Percentiles rank a stretch among this genome's conserved stretches.
Conservation (phyloP, 2,797 vertebrate species). For the Coregonus ussuriensis region DNA sequence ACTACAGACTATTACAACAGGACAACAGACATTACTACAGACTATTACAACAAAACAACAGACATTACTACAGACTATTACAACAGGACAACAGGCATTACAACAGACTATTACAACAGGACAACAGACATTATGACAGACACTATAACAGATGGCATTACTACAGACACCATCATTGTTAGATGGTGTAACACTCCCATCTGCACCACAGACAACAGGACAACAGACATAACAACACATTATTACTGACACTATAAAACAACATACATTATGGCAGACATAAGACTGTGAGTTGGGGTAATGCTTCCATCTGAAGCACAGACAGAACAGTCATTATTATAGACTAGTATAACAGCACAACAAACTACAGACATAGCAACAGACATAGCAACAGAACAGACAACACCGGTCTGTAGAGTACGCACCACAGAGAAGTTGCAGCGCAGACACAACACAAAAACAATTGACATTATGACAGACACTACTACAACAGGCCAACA, state of each 20-base stretch:
- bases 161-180: neutral
- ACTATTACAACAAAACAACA: neutral
- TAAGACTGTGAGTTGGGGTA: neutral
- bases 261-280: neutral
- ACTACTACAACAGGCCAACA: neutral
- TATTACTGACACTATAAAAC: neutral
- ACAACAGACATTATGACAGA: neutral
- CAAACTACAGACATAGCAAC: neutral
- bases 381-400: too few relatives aligned
- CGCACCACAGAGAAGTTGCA: neutral
- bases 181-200: too few relatives aligned
- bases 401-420: too few relatives aligned
- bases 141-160: neutral
- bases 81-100: neutral
- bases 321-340: neutral
- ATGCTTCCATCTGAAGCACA: neutral
- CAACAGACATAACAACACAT: neutral
- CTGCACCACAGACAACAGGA: neutral
- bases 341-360: neutral
- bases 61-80: neutral
- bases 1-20: neutral
- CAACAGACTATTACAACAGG: neutral
- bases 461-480: neutral
- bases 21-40: neutral
- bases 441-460: neutral